Evolutionary conservation across 2,888 invertebrate genomes (phyloP).

Genomic region (Onthophagus sagittarius): DNA sequence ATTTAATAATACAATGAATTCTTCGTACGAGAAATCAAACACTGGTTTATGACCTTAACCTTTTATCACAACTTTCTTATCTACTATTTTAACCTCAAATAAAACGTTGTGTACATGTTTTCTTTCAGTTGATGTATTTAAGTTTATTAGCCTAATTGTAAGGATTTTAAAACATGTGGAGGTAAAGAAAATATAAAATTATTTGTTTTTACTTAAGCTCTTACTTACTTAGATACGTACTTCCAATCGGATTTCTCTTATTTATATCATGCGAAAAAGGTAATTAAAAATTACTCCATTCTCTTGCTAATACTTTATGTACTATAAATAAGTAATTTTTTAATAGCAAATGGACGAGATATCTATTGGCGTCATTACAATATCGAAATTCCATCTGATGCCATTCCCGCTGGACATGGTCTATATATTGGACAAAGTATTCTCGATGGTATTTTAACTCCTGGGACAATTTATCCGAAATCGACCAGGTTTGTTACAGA

Average conservation of each 20-base stretch:
- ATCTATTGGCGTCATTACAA: not conserved
- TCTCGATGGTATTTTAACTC: not conserved
- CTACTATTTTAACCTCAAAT: not conserved
- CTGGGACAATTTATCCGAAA: not conserved
- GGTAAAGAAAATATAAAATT: too few relatives aligned
- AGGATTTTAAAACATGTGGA: too few relatives aligned
- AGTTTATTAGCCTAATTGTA: too few relatives aligned
- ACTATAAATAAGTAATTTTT: too few relatives aligned
- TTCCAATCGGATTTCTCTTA: too few relatives aligned
- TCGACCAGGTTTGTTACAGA: not conserved
- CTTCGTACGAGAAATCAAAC: too few relatives aligned
- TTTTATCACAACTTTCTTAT: not conserved
- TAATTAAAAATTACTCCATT: not conserved
- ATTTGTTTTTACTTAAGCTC: too few relatives aligned
- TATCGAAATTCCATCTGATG: not conserved
- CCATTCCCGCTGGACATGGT: not conserved
- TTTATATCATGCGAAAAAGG: not conserved
- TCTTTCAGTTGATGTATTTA: not conserved
- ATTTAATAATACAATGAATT: too few relatives aligned
- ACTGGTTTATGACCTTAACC: not conserved
- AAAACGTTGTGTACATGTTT: not conserved
- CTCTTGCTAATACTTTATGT: not conserved
- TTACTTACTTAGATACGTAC: too few relatives aligned
- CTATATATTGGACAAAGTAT: not conserved
- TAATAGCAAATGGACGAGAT: not conserved